Percentiles rank a stretch among this genome's conserved stretches.
phyloP scores from a whole-genome alignment of 2,113 vertebrate species.

The Lophius piscatorius region DNA sequence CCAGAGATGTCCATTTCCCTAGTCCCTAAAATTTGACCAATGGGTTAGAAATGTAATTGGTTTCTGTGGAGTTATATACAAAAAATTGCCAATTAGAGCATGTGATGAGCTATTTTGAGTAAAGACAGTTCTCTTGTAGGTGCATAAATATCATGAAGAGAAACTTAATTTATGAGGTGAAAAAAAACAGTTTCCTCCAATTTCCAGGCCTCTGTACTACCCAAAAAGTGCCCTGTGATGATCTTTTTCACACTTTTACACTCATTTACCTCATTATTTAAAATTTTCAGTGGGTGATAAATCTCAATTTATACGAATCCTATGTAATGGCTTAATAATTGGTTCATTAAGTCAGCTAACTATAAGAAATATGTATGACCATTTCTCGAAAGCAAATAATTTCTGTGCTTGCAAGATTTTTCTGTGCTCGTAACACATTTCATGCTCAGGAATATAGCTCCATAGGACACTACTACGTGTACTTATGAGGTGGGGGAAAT shows the following conservation, averaged over 20 bases:
- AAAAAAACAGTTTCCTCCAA: neutral
- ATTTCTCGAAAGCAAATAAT: neutral
- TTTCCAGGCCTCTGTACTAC: too few species aligned
- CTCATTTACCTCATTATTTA: too few species aligned
- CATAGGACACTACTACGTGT: constrained; percentile 36
- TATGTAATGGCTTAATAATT: too few species aligned
- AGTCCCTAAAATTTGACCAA: constrained; percentile 33
- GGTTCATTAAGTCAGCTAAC: neutral
- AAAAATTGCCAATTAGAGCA: constrained; percentile 2
- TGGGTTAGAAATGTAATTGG: constrained; percentile 43
- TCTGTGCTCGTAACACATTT: neutral
- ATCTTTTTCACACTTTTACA: too few species aligned
- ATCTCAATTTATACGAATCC: too few species aligned
- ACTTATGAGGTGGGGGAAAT: constrained; percentile 26
- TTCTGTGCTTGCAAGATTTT: neutral
- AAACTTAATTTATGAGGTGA: neutral
- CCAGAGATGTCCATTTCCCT: constrained; percentile 41
- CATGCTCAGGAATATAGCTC: neutral
- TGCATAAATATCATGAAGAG: neutral
- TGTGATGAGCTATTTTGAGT: constrained; percentile 18
- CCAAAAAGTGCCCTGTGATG: too few species aligned
- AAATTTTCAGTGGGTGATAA: too few species aligned
- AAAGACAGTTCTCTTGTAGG: neutral
- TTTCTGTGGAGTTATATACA: constrained; percentile 13
- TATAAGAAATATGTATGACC: neutral